Evolutionary conservation across 1,140 invertebrate species (phyloP).

Genomic region (Heliconius eleuchia): DNA sequence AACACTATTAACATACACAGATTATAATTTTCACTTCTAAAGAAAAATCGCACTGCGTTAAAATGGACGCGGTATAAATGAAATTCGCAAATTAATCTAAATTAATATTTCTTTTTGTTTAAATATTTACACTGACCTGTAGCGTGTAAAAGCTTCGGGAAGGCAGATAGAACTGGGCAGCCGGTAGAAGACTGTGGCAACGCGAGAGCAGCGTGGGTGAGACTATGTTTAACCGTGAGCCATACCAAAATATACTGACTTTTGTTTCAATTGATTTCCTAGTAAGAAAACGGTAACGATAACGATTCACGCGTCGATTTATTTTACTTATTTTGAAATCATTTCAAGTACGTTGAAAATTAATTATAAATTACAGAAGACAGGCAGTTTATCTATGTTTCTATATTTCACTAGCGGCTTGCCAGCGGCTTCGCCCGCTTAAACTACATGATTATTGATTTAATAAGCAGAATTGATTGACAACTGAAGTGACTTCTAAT

Average conservation of each 20-base stretch:
- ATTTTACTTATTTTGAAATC: not conserved
- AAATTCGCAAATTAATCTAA: slow-evolving; percentile 53
- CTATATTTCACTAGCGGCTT: too few species aligned
- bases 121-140: slow-evolving; percentile 65
- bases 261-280: slow-evolving; percentile 73
- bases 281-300: slow-evolving; percentile 53
- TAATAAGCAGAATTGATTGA: too few species aligned
- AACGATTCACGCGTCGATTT: not conserved
- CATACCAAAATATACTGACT: slow-evolving; percentile 76
- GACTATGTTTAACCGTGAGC: slow-evolving; percentile 78
- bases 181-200: slow-evolving; percentile 42
- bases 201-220: slow-evolving; percentile 64
- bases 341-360: too few species aligned
- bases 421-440: too few species aligned
- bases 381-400: too few species aligned
- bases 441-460: too few species aligned
- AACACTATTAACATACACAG: slow-evolving; percentile 29
- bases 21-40: slow-evolving; percentile 26
- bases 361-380: too few species aligned
- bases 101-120: slow-evolving; percentile 33
- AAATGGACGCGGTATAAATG: slow-evolving; percentile 23
- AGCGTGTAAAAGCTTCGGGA: slow-evolving; percentile 65
- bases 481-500: too few species aligned
- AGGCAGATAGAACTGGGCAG: slow-evolving; percentile 65
- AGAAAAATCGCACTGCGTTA: slow-evolving; percentile 42